phyloP scores from a whole-genome alignment of 2,797 vertebrate genomes.

The Semotilus atromaculatus region DNA sequence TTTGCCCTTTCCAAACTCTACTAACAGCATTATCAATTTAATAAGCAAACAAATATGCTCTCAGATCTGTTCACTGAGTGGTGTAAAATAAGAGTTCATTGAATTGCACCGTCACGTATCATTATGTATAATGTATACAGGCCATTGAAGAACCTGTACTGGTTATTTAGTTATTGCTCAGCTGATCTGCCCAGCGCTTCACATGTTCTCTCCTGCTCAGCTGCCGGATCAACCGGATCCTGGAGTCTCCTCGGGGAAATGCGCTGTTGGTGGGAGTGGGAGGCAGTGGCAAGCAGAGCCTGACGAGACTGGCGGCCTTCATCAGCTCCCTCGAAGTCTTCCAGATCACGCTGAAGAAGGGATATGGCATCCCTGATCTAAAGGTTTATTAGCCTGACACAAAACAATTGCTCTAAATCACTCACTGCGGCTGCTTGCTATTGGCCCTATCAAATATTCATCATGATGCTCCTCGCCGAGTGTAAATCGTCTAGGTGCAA shows the following conservation, averaged over 20 bases:
- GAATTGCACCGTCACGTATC: too few relatives aligned
- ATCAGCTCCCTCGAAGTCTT: constrained; percentile 92
- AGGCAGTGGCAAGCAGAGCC: constrained; percentile 94
- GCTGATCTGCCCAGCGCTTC: neutral
- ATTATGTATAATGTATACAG: neutral
- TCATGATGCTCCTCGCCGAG: constrained; percentile 1
- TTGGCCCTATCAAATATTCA: constrained; percentile 14
- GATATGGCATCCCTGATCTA: constrained; percentile 87
- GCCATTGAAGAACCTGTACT: neutral
- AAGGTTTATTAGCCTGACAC: constrained; percentile 75
- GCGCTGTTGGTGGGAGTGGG: constrained; percentile 92
- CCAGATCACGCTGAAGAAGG: constrained; percentile 92
- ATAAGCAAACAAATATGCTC: too few relatives aligned
- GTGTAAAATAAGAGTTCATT: neutral
- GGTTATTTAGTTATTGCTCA: neutral
- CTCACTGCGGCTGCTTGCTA: neutral
- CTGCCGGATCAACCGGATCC: constrained; percentile 91
- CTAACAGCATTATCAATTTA: neutral
- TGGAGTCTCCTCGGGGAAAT: constrained; percentile 90
- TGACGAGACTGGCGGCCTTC: constrained; percentile 93
- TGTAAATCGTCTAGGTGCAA: neutral
- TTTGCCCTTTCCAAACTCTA: neutral
- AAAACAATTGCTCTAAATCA: constrained; percentile 22
- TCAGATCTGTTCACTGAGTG: neutral
- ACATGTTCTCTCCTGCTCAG: constrained; percentile 71